Percentiles rank a stretch among this genome's conserved stretches.
phyloP scores from a whole-genome alignment of 2,797 vertebrate species.

The Pangasius sanitwongsei region DNA sequence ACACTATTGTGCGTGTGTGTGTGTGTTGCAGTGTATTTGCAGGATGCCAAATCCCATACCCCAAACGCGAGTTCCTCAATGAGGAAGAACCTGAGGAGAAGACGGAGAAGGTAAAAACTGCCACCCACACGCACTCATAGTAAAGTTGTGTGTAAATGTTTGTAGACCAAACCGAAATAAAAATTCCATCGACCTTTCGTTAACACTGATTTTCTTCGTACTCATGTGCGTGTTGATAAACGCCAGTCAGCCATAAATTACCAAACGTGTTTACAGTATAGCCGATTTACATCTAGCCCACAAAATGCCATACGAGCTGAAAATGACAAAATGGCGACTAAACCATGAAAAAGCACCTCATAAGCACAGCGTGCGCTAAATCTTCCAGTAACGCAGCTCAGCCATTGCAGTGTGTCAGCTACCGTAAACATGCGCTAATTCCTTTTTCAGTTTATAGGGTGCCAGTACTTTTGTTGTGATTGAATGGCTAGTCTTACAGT shows the following conservation, averaged over 20 bases:
- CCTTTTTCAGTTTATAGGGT: neutral
- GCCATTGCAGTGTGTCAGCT: neutral
- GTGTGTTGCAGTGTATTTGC: constrained; percentile 87
- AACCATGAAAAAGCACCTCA: neutral
- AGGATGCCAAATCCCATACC: constrained; percentile 97
- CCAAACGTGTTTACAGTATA: neutral
- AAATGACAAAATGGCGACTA: neutral
- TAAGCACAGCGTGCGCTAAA: neutral
- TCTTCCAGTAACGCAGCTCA: no score
- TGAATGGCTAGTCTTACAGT: neutral
- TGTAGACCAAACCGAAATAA: neutral
- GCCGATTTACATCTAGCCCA: neutral
- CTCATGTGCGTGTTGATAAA: no score
- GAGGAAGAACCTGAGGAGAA: constrained; percentile 98
- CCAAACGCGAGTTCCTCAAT: constrained; percentile 96
- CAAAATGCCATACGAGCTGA: no score
- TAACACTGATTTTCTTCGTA: no score
- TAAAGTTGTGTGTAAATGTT: neutral
- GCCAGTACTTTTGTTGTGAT: neutral
- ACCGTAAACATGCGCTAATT: neutral
- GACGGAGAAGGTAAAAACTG: constrained; percentile 87
- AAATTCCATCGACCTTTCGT: neutral
- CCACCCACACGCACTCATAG: neutral
- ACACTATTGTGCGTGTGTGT: constrained; percentile 1
- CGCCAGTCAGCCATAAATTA: no score